Evolutionary conservation across 2,888 invertebrate species (phyloP).

Genomic region (Chrysolina oricalcia): DNA sequence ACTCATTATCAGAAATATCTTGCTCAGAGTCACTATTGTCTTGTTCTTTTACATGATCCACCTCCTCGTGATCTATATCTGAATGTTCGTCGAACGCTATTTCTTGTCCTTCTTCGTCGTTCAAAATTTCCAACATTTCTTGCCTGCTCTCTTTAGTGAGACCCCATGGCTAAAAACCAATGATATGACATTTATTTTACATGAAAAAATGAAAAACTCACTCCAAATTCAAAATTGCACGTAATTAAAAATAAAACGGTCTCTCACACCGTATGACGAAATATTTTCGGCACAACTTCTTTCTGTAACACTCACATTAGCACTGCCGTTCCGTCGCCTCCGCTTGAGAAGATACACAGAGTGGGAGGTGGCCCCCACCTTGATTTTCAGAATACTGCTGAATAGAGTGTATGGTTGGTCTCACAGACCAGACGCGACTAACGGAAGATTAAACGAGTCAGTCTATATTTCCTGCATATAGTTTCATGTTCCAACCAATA

Average conservation of each 20-base stretch:
- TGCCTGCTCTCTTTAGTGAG: not conserved
- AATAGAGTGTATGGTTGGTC: too few relatives aligned
- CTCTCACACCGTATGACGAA: conserved; percentile 22
- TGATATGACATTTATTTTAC: not conserved
- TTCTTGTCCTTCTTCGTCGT: conserved; percentile 24
- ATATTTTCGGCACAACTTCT: not conserved
- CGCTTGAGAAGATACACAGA: conserved; percentile 10
- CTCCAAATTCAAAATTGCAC: conserved; percentile 3
- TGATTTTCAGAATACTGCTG: not conserved
- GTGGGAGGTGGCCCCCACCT: not conserved
- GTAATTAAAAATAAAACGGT: not conserved
- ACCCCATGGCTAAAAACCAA: not conserved
- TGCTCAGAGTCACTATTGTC: conserved; percentile 36
- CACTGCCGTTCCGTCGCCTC: conserved; percentile 7
- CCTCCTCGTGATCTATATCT: conserved; percentile 31
- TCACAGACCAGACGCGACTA: too few relatives aligned
- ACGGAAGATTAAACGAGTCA: too few relatives aligned
- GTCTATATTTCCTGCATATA: too few relatives aligned
- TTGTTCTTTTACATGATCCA: conserved; percentile 37
- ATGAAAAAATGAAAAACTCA: conserved; percentile 9
- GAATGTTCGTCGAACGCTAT: conserved; percentile 24
- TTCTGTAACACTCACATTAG: not conserved
- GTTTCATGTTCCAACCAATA: too few relatives aligned
- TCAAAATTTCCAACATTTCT: not conserved
- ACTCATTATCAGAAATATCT: conserved; percentile 28